Evolutionary conservation across 2,113 vertebrate genomes (phyloP).

Genomic region (Elanus axillaris): DNA sequence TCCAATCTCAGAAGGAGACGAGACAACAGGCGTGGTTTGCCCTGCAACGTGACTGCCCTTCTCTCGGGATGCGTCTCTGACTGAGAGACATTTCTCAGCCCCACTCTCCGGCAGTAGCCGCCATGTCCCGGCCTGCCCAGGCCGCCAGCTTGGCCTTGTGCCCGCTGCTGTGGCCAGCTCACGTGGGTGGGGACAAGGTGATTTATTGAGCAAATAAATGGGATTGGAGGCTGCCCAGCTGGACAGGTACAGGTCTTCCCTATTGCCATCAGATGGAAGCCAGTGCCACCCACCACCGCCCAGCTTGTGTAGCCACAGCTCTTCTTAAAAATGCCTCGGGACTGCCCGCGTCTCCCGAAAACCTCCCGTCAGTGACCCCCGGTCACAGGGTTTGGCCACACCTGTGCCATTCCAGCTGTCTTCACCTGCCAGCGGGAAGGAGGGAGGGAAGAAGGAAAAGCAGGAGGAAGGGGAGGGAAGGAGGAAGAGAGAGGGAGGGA

Average conservation of each 20-base stretch:
- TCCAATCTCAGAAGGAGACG: not conserved
- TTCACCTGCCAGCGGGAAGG: not conserved
- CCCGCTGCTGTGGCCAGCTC: not conserved
- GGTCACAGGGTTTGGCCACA: not conserved
- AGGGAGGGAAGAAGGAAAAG: not conserved
- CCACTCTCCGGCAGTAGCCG: accelerated
- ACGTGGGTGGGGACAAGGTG: not conserved
- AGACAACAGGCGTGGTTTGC: accelerated
- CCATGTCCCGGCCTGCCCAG: not conserved
- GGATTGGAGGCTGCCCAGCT: not conserved
- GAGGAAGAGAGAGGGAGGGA: not conserved
- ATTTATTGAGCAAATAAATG: not conserved
- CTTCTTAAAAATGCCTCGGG: not conserved
- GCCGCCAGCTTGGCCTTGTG: not conserved
- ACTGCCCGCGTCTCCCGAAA: not conserved
- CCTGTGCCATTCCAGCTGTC: not conserved
- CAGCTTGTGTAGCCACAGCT: not conserved
- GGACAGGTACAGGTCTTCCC: not conserved
- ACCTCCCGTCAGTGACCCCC: not conserved
- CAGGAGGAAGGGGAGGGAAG: not conserved
- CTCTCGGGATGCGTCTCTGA: no score
- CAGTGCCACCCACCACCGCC: not conserved
- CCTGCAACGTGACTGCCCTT: not conserved
- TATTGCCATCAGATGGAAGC: not conserved
- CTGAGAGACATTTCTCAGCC: not conserved